Evolutionary conservation across 2,113 vertebrate species (phyloP).

Genomic region (Heterotis niloticus): DNA sequence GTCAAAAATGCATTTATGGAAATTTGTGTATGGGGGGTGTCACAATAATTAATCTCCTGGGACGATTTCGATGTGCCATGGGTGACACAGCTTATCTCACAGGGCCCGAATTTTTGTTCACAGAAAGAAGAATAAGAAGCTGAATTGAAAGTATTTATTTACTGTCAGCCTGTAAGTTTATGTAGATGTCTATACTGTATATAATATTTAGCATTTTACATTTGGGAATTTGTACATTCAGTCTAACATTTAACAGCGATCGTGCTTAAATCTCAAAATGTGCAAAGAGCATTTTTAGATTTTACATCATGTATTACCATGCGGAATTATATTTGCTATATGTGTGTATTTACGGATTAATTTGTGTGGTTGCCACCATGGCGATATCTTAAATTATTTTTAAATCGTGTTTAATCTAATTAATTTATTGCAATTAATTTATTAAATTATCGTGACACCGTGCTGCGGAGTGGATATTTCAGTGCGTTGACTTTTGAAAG

Average conservation of each 20-base stretch:
- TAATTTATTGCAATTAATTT: background rate
- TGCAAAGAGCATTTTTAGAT: background rate
- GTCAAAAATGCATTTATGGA: background rate
- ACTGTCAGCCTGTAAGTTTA: slow-evolving; percentile 29
- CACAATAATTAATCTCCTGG: background rate
- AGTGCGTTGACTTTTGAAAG: background rate
- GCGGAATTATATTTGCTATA: background rate
- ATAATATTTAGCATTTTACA: background rate
- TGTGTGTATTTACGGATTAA: slow-evolving; percentile 2
- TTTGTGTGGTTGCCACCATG: background rate
- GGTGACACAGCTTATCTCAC: background rate
- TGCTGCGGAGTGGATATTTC: background rate
- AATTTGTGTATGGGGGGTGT: background rate
- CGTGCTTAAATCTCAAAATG: slow-evolving; percentile 7
- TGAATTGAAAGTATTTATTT: background rate
- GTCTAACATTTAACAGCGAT: background rate
- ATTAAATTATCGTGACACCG: background rate
- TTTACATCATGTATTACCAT: background rate
- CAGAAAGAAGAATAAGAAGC: background rate
- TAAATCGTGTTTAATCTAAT: background rate
- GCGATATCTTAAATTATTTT: too few species aligned
- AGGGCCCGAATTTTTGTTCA: background rate
- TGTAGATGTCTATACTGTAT: slow-evolving; percentile 28
- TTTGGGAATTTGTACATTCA: background rate
- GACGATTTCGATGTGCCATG: background rate